Conservation (phyloP, 1,140 invertebrate genomes). For the Ips typographus region DNA sequence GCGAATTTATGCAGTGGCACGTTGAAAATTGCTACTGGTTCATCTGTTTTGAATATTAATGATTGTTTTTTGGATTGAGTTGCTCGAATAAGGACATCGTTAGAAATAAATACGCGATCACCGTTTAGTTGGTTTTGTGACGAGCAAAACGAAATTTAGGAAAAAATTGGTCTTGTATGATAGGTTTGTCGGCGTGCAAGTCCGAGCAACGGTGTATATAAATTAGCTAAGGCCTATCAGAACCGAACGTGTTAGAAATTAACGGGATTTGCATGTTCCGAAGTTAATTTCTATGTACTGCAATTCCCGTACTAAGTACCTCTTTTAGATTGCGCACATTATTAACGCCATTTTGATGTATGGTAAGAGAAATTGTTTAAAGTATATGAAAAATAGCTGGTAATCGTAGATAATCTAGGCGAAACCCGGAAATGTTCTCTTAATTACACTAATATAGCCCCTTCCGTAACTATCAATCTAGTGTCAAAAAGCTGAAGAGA, state of each 20-base stretch:
- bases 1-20: conserved; percentile 15
- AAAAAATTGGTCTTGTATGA: neutral
- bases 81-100: neutral
- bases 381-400: too few species aligned
- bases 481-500: too few species aligned
- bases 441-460: neutral
- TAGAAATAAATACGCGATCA: too few species aligned
- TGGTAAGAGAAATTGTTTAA: neutral
- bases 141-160: too few species aligned
- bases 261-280: conserved; percentile 2
- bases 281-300: neutral
- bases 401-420: too few species aligned
- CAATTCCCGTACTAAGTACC: conserved; percentile 1
- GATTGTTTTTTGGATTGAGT: conserved; percentile 3
- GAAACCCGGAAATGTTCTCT: too few species aligned
- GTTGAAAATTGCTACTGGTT: conserved; percentile 4
- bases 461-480: neutral
- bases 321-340: neutral
- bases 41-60: conserved; percentile 15
- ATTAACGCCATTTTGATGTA: neutral
- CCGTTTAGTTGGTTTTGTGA: too few species aligned
- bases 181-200: neutral
- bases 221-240: neutral
- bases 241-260: conserved; percentile 2
- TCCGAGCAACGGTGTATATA: neutral